Evolutionary conservation across 2,797 vertebrate species (phyloP).

Genomic region (Smutsia temminckii): DNA sequence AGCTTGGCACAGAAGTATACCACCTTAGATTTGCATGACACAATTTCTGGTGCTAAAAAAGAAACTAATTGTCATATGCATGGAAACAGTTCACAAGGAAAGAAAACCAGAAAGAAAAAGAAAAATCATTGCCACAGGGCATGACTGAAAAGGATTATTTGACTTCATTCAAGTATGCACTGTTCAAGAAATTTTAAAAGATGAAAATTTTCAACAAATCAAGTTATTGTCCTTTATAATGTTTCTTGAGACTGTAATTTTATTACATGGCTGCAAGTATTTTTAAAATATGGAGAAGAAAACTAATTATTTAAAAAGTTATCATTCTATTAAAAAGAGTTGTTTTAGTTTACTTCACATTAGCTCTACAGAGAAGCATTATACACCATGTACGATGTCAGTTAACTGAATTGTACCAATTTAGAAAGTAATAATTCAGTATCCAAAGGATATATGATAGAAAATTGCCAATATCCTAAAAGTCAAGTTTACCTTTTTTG

Average conservation of each 20-base stretch:
- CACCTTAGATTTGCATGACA: neutral
- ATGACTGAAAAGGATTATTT: neutral
- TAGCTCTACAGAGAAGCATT: neutral
- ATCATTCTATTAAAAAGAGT: neutral
- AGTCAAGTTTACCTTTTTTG: neutral
- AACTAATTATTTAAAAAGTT: neutral
- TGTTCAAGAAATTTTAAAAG: neutral
- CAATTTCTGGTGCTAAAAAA: neutral
- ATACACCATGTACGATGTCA: neutral
- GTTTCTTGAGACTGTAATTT: neutral
- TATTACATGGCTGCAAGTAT: neutral
- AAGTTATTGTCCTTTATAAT: neutral
- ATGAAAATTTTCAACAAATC: neutral
- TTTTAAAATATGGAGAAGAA: neutral
- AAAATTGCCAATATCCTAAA: neutral
- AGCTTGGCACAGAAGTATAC: neutral
- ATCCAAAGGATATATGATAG: neutral
- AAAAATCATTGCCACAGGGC: neutral
- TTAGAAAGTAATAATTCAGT: neutral
- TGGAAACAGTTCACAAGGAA: neutral
- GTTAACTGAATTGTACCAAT: neutral
- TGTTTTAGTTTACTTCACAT: neutral
- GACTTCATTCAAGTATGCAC: rapidly evolving
- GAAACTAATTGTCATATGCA: neutral
- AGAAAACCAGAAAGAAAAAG: neutral